A percentile compares a stretch with the other conserved stretches of the same genome.
Conservation (phyloP, 2,113 vertebrate species). For the Pteruthius melanotis region DNA sequence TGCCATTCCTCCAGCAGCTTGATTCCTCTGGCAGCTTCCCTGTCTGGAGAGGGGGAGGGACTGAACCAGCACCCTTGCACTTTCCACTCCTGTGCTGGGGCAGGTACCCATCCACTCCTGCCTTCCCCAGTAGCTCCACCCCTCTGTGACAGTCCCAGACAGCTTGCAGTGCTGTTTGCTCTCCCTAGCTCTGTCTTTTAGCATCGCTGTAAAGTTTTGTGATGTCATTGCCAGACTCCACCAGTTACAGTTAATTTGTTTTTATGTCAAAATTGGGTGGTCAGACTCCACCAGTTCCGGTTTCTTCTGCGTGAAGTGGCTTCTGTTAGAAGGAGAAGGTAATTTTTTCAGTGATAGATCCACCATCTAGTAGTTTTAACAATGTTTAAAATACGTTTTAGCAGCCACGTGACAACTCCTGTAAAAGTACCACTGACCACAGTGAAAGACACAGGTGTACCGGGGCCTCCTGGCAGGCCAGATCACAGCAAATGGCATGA, state of each 20-base stretch:
- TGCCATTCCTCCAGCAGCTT: not conserved
- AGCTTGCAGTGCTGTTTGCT: not conserved
- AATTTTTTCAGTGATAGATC: conserved; percentile 28
- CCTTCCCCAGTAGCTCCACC: not conserved
- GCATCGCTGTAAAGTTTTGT: not conserved
- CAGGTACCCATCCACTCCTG: not conserved
- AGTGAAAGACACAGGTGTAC: conserved; percentile 31
- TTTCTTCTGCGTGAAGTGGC: not conserved
- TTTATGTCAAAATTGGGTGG: not conserved
- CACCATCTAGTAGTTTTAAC: conserved; percentile 40
- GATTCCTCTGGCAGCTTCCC: not conserved
- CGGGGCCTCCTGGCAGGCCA: not conserved
- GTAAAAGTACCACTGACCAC: conserved; percentile 44
- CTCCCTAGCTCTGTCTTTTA: not conserved
- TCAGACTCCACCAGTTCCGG: conserved; percentile 1
- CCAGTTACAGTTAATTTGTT: not conserved
- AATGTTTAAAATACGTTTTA: conserved; percentile 62
- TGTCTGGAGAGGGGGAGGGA: not conserved
- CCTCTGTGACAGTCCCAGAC: not conserved
- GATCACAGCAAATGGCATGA: not conserved
- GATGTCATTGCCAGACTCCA: not conserved
- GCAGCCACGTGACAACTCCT: conserved; percentile 39
- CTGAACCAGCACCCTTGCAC: not conserved
- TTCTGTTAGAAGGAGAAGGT: conserved; percentile 30
- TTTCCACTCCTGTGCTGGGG: not conserved